A percentile compares a stretch with the other conserved stretches of the same genome.
Evolutionary conservation across 2,888 invertebrate genomes (phyloP).

Genomic region (Halictus ligatus): DNA sequence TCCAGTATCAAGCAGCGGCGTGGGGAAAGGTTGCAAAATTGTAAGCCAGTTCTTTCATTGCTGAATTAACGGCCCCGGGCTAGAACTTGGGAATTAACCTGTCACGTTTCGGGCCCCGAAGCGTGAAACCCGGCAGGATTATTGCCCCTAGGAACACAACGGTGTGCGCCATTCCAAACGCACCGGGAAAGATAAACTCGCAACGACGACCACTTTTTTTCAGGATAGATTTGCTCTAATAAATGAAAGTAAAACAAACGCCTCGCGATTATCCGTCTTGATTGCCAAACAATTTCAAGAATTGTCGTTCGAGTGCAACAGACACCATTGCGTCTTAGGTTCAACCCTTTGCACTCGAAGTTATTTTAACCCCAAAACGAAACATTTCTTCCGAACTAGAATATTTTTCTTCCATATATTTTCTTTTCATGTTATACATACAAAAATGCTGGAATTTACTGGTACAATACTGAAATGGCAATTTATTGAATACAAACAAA

Average conservation of each 20-base stretch:
- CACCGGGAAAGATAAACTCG: constrained; percentile 28
- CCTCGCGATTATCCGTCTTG: neutral
- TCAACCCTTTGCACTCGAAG: too few species aligned
- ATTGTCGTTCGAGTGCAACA: too few species aligned
- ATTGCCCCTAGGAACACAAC: constrained; percentile 25
- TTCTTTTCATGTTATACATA: too few species aligned
- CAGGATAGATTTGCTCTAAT: neutral
- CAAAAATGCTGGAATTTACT: too few species aligned
- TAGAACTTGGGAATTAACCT: constrained; percentile 34
- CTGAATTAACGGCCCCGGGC: constrained; percentile 40
- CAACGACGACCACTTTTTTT: neutral
- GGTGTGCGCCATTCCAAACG: constrained; percentile 30
- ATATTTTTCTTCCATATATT: too few species aligned
- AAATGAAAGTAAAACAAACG: neutral
- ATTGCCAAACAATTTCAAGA: too few species aligned
- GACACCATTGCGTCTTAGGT: too few species aligned
- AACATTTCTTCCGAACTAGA: too few species aligned
- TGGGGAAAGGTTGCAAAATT: neutral
- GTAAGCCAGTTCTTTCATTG: constrained; percentile 11
- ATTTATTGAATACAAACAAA: too few species aligned
- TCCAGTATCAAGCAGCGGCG: neutral
- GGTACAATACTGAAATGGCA: too few species aligned
- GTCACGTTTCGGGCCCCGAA: constrained; percentile 10
- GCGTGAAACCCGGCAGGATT: constrained; percentile 46
- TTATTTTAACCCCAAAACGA: too few species aligned